Evolutionary conservation across 1,140 invertebrate species (phyloP).

Genomic region (Ostrea denselamellosa): DNA sequence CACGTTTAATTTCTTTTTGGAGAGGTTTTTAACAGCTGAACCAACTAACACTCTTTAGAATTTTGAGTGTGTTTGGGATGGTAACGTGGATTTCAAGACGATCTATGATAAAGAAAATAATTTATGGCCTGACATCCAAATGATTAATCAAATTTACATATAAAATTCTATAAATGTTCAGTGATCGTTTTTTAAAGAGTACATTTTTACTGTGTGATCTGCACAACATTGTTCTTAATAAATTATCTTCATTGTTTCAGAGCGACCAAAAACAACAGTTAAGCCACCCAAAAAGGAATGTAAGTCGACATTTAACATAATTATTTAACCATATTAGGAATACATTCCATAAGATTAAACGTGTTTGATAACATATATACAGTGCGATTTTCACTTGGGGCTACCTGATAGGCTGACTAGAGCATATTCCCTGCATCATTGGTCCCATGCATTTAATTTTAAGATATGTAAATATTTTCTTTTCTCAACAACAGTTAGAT

Average conservation of each 20-base stretch:
- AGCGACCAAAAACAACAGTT: constrained; percentile 5
- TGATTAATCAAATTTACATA: background rate
- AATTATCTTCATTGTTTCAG: constrained; percentile 4
- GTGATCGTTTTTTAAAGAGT: background rate
- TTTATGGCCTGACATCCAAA: background rate
- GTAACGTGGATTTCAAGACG: constrained; percentile 19
- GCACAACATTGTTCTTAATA: background rate
- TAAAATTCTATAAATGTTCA: background rate
- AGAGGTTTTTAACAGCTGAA: constrained; percentile 37
- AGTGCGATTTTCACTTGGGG: too few relatives aligned
- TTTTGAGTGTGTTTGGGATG: constrained; percentile 37
- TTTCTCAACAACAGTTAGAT: too few relatives aligned
- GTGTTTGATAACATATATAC: too few relatives aligned
- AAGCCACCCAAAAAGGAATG: background rate
- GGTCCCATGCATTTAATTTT: too few relatives aligned
- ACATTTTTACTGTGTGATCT: background rate
- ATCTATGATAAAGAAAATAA: constrained; percentile 6
- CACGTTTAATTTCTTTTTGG: constrained; percentile 32
- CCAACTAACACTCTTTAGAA: constrained; percentile 16
- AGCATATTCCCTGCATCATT: too few relatives aligned
- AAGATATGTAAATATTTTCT: too few relatives aligned
- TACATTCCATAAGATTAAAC: too few relatives aligned
- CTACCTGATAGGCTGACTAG: too few relatives aligned
- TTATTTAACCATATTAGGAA: too few relatives aligned
- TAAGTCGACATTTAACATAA: background rate